These are phyloP conservation scores for Acanthisitta chloris DNA, from an alignment of 2,113 vertebrate species.

Conservation along the genomic window DNA sequence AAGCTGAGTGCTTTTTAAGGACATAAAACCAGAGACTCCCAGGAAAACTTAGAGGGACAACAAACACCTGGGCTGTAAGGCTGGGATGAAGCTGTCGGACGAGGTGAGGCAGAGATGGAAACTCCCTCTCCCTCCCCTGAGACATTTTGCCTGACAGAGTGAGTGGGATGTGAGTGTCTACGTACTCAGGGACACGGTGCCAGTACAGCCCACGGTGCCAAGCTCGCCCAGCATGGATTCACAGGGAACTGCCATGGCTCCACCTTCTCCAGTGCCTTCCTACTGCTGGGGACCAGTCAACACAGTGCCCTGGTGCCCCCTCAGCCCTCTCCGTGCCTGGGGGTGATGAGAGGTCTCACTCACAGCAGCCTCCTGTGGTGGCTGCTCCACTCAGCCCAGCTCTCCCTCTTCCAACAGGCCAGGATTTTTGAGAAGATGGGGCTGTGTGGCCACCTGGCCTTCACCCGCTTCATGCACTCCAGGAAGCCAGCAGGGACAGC, in stretches of 20 bases:
- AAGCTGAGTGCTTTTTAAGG: not conserved
- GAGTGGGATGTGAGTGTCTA: not conserved
- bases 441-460: not conserved
- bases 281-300: too few relatives aligned
- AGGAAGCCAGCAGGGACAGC: not conserved
- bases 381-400: not conserved
- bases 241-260: not conserved
- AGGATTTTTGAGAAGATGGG: not conserved
- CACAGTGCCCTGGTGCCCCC: not conserved
- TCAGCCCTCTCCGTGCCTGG: not conserved
- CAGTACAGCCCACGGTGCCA: too few relatives aligned
- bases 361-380: not conserved
- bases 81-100: not conserved
- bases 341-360: too few relatives aligned
- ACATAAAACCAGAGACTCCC: not conserved
- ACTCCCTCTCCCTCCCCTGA: not conserved
- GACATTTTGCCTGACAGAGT: not conserved
- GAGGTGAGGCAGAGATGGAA: not conserved
- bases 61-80: not conserved
- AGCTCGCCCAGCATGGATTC: too few relatives aligned
- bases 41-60: not conserved
- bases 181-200: not conserved
- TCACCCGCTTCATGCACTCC: not conserved
- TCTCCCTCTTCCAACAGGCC: not conserved
- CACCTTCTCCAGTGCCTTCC: not conserved